Base-by-base conservation (phyloP, 2,888 invertebrate genomes). In the Eristalis tenax region DNA sequence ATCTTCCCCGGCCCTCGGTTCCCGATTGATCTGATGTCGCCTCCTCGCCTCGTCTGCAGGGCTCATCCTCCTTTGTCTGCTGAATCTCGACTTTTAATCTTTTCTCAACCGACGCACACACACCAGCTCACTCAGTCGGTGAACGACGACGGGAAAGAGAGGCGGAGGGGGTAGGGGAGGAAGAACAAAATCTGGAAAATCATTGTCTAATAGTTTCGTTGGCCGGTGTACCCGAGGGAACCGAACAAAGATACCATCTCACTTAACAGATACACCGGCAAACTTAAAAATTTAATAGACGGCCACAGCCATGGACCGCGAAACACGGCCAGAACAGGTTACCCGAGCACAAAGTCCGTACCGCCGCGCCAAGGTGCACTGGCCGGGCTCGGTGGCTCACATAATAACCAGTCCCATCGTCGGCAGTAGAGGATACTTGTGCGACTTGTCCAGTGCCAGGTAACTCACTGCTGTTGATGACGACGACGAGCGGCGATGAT, bases 221-320 rank as follows among this genome's bases (percentile, higher is more conserved):
- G 79, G 71, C 40, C 38, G 71, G n/a, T 23, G 61, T 50, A 75
- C 66, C 78, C 57, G 70, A 74, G 64, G 63, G 66, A 78, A 63
- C 68, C 70, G 65, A 70, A 79, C 75, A 78, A 69, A 80, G 83
- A 87, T 87, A 76, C 83, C 57, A 87, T 87, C 87, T 80, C 76
- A 76, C 87, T 83, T 87, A 82, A 75, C 82, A 83, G 86, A 86
- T 86, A 83, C 66, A 87, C 83, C 83, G 50, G 75, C 87, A 76
- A 80, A 63, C 79, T 50, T 75, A 57, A 71, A 76, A 71, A 76
- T 80, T 83, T 76, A 79, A 87, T 83, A 87, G 87, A 87, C 83
- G 64, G 76, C 70, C 63, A 75, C 63, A 70, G 13, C 70, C 64
- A 64, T 64, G 64, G 70, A 70, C n/a, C 70, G 56, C 13, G 50